Conservation (phyloP, 2,113 vertebrate genomes). For the Spermophilus dauricus region DNA sequence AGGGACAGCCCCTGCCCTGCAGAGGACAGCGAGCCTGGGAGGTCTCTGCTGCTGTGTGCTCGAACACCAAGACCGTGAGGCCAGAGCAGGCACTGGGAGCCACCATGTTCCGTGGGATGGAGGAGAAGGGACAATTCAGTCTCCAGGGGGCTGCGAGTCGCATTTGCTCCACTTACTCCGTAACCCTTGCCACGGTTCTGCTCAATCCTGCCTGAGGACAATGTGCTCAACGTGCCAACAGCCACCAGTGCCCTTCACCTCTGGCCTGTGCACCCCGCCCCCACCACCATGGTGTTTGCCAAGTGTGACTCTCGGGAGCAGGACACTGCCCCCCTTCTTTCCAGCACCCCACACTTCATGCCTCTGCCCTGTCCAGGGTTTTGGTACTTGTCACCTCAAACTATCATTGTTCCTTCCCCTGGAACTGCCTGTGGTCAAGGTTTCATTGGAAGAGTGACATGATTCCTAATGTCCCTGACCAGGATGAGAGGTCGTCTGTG, state of each 20-base stretch:
- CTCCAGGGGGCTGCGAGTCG: not conserved
- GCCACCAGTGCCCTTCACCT: not conserved
- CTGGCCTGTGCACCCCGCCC: not conserved
- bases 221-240: not conserved
- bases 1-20: accelerated
- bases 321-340: not conserved
- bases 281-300: not conserved
- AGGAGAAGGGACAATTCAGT: not conserved
- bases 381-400: not conserved
- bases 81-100: not conserved
- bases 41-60: not conserved
- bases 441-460: not conserved
- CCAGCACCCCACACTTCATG: too few species aligned
- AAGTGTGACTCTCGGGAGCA: not conserved
- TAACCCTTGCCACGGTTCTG: not conserved
- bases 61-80: not conserved
- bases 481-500: not conserved
- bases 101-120: not conserved
- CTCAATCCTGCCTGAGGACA: not conserved
- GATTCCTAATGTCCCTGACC: not conserved
- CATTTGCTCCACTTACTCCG: not conserved
- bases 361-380: not conserved
- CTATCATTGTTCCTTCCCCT: not conserved
- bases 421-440: not conserved
- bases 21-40: not conserved